phyloP scores from a whole-genome alignment of 2,888 invertebrate genomes.

The Nyleta sp. region DNA sequence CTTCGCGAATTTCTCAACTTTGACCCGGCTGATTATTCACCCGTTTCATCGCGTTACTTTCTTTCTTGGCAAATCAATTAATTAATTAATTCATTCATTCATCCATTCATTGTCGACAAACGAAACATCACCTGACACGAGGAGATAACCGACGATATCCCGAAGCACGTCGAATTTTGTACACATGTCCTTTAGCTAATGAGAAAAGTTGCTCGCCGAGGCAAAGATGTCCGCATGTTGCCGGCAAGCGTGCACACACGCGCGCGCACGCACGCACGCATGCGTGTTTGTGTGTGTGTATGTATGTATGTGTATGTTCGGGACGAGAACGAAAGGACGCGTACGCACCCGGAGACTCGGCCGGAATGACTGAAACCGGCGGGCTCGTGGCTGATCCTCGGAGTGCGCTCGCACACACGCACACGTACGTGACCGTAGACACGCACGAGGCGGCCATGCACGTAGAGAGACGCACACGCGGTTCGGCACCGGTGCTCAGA shows the following conservation, averaged over 20 bases:
- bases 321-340: constrained; percentile 11
- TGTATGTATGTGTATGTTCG: no score
- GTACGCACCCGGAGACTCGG: constrained; percentile 46
- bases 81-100: no score
- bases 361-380: constrained; percentile 59
- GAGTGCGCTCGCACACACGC: constrained; percentile 16
- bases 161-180: constrained; percentile 78
- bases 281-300: no score
- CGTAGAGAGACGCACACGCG: constrained; percentile 22
- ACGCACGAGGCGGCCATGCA: neutral
- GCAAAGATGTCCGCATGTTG: constrained; percentile 1
- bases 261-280: no score
- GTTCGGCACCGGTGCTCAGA: constrained; percentile 36
- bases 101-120: neutral
- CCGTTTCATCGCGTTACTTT: no score
- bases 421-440: neutral
- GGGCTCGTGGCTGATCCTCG: constrained; percentile 44
- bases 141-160: constrained; percentile 77
- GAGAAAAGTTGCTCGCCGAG: neutral
- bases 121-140: constrained; percentile 75
- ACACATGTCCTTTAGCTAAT: constrained; percentile 70
- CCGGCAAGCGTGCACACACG: neutral
- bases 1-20: no score
- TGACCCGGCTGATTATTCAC: no score
- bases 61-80: no score